Base-by-base conservation (phyloP, 92 coral and sea anemone species). In the Isaurus tuberculatus region DNA sequence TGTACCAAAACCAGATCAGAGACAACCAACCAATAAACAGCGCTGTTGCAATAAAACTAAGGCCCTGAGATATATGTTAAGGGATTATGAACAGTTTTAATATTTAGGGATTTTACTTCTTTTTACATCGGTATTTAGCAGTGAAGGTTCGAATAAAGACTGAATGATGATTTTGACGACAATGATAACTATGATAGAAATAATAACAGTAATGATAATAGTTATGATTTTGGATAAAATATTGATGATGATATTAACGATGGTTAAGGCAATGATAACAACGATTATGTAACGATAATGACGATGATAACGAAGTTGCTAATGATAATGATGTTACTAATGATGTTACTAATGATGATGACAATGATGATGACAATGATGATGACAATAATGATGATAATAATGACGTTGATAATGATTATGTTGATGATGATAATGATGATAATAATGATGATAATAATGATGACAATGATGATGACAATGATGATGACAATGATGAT, bases 1-100 rank as follows among this genome's bases (percentile, higher is more conserved):
- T 75, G 49, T 89, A 91, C 42, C 90, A 88, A 33, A 95, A 85
- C 95, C 97, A 92, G 27, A 95, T 84, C 69, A 91, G 87, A 15
- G 91, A 84, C 58, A 95, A 9, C 98, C 95, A 91, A 42, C 95
- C 95, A 25, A 95, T 88, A 29, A 95, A 81, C 72, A 95, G 86
- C 10, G 96, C 91, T 64, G 91, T 88, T 8, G 91, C 82, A 20
- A 94, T 87, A 23, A 95, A 89, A 13, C 93, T 91, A 37, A 95
- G 84, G 57, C 98, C 98, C 98, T 95, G 67, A 23, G 17, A 57
- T 8, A 4, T 11, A 25, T 2, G 82, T 57, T 55, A 77, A 77
- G 80, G 80, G 10, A 31, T 31, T 31, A 26, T 44, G 26, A 11
- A 22, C 9, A n/a, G n/a, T 33, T 20, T 60, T 4, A 22, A 26